Evolutionary conservation across 2,113 vertebrate species (phyloP).

Genomic region (Orycteropus afer): DNA sequence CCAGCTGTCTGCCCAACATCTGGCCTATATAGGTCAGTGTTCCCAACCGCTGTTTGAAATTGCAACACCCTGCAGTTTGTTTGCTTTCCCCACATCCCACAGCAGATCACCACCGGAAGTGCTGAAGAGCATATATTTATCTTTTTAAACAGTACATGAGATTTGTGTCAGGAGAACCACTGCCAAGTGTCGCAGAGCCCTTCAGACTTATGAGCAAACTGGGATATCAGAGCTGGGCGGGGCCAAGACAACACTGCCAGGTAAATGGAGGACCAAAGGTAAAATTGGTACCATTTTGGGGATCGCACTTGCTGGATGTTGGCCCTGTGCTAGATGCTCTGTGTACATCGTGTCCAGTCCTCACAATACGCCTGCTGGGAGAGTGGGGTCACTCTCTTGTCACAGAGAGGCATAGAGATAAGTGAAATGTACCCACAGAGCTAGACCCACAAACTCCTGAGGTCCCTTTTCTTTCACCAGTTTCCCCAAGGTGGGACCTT

Average conservation of each 20-base stretch:
- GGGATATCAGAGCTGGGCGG: neutral
- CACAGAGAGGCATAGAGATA: neutral
- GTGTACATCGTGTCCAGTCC: accelerated
- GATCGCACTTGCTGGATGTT: accelerated
- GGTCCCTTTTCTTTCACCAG: neutral
- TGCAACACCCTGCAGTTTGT: slow-evolving; percentile 1
- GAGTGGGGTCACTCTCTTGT: accelerated
- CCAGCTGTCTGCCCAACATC: slow-evolving; percentile 65
- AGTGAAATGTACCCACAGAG: no score
- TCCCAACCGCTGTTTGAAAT: neutral
- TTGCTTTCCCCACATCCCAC: slow-evolving; percentile 22
- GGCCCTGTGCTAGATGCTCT: neutral
- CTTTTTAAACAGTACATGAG: neutral
- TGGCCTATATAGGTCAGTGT: slow-evolving; percentile 62
- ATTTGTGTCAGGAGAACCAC: neutral
- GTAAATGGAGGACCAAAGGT: neutral
- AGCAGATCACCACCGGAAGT: neutral
- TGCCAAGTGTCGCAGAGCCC: neutral
- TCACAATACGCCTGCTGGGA: neutral
- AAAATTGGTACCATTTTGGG: neutral
- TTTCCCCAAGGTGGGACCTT: neutral
- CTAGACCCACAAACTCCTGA: neutral
- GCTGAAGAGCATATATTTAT: neutral
- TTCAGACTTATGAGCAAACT: neutral
- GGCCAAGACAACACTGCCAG: neutral